A percentile compares a stretch with the other conserved stretches of the same genome.
These are phyloP conservation scores for Channallabes apus DNA, from an alignment of 2,797 vertebrate genomes.

Conservation along the genomic window DNA sequence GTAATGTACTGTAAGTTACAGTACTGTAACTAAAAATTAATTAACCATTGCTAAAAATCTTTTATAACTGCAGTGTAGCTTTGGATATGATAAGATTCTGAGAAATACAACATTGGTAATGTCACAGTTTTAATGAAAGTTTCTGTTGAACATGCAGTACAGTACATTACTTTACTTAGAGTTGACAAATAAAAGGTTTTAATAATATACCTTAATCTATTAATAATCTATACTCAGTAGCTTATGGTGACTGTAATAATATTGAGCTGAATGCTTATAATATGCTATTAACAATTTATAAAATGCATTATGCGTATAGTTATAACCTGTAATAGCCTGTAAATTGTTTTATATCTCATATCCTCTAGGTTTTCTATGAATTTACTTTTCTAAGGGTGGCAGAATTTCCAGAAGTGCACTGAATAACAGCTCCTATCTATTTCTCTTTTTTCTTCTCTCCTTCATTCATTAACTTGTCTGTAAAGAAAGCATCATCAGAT, in stretches of 20 bases:
- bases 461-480: neutral
- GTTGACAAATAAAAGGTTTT: neutral
- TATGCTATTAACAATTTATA: neutral
- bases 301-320: neutral
- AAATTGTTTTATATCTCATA: neutral
- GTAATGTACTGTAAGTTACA: neutral
- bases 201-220: neutral
- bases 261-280: neutral
- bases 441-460: neutral
- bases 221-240: neutral
- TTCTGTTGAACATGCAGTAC: neutral
- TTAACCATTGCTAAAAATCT: no score
- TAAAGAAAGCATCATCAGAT: neutral
- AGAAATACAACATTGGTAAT: neutral
- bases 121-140: neutral
- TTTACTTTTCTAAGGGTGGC: neutral
- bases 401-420: neutral
- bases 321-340: neutral
- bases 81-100: neutral
- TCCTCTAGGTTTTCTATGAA: neutral
- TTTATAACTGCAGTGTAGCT: neutral
- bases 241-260: neutral
- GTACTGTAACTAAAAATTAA: neutral
- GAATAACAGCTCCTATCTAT: neutral
- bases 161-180: neutral